Base-by-base conservation (phyloP, 2,113 vertebrate species). In the Centropus bengalensis region DNA sequence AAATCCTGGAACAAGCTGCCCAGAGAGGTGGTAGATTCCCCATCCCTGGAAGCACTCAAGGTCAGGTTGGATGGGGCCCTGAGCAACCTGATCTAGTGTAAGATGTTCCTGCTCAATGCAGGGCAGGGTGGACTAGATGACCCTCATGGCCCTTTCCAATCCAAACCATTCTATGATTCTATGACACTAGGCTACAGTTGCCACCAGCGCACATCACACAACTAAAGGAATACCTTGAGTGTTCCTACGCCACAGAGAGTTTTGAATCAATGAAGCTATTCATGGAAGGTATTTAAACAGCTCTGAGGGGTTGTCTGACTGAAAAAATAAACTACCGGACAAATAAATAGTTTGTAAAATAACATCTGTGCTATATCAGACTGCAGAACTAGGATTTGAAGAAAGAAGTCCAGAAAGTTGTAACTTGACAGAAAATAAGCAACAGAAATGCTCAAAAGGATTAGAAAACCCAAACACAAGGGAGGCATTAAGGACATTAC, bases 231-330 rank as follows among this genome's bases (percentile, higher is more conserved):
- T 77, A 66, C 19, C n/a, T 74, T 38, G 59, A 45, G 28, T 40
- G 23, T 36, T 87, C 33, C 77, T 64, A 36, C 8, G 62, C n/a
- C 66, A 63, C 52, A 38, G 38, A 60, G 45, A 47, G 56, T 59
- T 78, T 45, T 66, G 79, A 92, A 84, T 82, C 73, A 89, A 73
- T 33, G 30, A 85, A 84, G 82, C 51, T 68, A 93, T 66, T 82
- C 12, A 76, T 6, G 16, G 58, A 42, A 93, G 44, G 70, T 23
- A 75, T 68, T 74, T 78, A 68, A 82, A 78, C 18, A 55, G 74
- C 49, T 79, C 24, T 71, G 12, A 40, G 45, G 40, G 27, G 28
- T 79, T 44, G 44, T n/a, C 17, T 40, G 44, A 44, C 26, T 47
- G 19, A 79, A 89, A 88, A 89, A 82, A 68, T 17, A 62, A 81